Base-by-base conservation (phyloP, 2,113 vertebrate species). In the Stigmatopora nigra region DNA sequence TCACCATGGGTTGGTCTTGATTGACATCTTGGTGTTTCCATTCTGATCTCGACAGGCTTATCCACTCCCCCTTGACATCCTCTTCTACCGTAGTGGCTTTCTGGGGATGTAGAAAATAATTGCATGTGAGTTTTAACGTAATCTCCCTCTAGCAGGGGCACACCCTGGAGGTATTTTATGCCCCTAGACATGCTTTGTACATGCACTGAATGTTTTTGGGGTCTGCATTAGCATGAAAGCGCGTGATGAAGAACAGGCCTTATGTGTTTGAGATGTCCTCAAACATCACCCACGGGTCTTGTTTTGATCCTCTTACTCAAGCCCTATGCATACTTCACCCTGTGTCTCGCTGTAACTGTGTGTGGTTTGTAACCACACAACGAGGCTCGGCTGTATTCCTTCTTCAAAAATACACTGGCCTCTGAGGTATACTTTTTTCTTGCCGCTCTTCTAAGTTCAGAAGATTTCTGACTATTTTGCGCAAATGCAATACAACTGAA, bases 291-390 rank as follows among this genome's bases (percentile, higher is more conserved):
- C 77, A 67, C 64, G 76, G 86, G 83, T 67, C 84, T 84, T 75
- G 80, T 79, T 86, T 86, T 86, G 82, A 88, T 88, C 82, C 72
- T 76, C 58, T 64, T 72, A 75, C 75, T 65, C 78, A 86, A 84
- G 71, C 77, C 69, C 67, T 7, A 25, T 77, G 79, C 74, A 72
- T 67, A 65, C 59, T 64, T 36, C 41, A 57, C 60, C 68, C 59
- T 44, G 72, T 73, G 49, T 64, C 19, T 70, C 61, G 77, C 64
- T 63, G 73, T 38, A 61, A 61, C 70, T 41, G 57, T 73, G 57
- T 72, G 53, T 49, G 17, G 61, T 49, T 13, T 63, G 61, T 48
- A 49, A 22, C 51, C 12, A 71, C 68, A 79, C 73, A 75, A 73
- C 75, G 75, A 79, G 83, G 62, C 73, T 75, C 80, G 83, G 83